These are phyloP conservation scores for Meloe dianella DNA, from an alignment of 2,888 invertebrate genomes.

Conservation along the genomic window DNA sequence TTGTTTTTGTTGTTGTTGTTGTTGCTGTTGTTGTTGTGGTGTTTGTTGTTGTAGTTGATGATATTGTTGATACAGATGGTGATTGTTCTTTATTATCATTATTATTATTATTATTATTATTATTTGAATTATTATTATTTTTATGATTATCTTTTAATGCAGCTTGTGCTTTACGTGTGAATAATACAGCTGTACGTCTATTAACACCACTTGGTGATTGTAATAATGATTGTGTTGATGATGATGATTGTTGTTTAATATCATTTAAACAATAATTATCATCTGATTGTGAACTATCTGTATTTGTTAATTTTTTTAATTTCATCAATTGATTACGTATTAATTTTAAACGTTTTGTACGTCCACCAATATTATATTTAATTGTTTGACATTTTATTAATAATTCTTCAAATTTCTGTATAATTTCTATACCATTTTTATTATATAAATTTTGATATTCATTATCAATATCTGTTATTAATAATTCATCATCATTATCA, in stretches of 20 bases:
- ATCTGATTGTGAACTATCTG: conserved; percentile 57
- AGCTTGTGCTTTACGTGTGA: conserved; percentile 75
- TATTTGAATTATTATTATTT: conserved; percentile 32
- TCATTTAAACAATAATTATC: conserved; percentile 42
- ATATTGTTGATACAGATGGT: conserved; percentile 45
- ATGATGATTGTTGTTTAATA: conserved; percentile 24
- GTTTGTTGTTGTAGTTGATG: background rate
- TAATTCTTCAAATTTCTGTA: conserved; percentile 66
- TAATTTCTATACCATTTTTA: conserved; percentile 54
- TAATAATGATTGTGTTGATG: background rate
- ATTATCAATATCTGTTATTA: conserved; percentile 64
- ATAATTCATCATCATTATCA: conserved; percentile 56
- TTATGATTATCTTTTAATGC: conserved; percentile 50
- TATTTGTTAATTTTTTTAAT: conserved; percentile 55
- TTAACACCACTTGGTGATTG: conserved; percentile 65
- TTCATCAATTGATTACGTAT: conserved; percentile 66
- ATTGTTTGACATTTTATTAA: conserved; percentile 68
- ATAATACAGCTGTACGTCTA: conserved; percentile 76
- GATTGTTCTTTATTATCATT: conserved; percentile 57
- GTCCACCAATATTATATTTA: conserved; percentile 63
- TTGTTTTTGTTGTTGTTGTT: conserved; percentile 58
- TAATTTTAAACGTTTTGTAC: conserved; percentile 66
- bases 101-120: conserved; percentile 59
- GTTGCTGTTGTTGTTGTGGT: background rate
- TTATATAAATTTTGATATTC: conserved; percentile 61